Evolutionary conservation across 2,888 invertebrate species (phyloP).

Genomic region (Muscina levida): DNA sequence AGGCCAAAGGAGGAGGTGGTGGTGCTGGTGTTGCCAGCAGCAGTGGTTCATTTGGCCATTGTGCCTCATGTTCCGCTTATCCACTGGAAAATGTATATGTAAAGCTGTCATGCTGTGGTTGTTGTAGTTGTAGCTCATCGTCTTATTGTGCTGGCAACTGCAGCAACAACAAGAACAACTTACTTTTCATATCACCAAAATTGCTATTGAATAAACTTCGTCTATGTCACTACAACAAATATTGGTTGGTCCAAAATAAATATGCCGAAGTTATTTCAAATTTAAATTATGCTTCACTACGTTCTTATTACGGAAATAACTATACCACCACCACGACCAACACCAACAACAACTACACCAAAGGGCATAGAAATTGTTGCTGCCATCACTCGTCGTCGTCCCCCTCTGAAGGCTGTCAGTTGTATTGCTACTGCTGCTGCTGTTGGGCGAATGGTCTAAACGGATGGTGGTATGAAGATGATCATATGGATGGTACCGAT

Average conservation of each 20-base stretch:
- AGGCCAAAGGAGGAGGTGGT: slow-evolving; percentile 25
- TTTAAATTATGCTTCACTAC: slow-evolving; percentile 78
- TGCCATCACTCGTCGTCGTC: slow-evolving; percentile 56
- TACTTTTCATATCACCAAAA: slow-evolving; percentile 77
- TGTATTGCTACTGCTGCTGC: slow-evolving; percentile 43
- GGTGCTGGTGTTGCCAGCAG: slow-evolving; percentile 5
- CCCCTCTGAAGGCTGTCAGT: slow-evolving; percentile 55
- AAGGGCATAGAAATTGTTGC: slow-evolving; percentile 49
- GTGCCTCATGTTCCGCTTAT: slow-evolving; percentile 32
- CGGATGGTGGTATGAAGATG: slow-evolving; percentile 57
- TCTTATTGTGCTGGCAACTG: slow-evolving; percentile 43
- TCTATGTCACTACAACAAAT: slow-evolving; percentile 79
- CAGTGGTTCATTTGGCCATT: slow-evolving; percentile 36
- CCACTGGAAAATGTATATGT: slow-evolving; percentile 26
- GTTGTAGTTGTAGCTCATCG: slow-evolving; percentile 34
- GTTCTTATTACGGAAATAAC: slow-evolving; percentile 76
- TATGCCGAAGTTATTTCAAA: slow-evolving; percentile 80
- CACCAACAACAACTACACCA: slow-evolving; percentile 43
- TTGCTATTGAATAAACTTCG: slow-evolving; percentile 79
- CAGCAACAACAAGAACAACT: slow-evolving; percentile 31
- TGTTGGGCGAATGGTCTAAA: slow-evolving; percentile 40
- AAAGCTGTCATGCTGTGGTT: slow-evolving; percentile 17
- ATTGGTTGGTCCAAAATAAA: slow-evolving; percentile 81
- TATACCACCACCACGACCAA: slow-evolving; percentile 65
- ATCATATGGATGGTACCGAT: slow-evolving; percentile 70